Base-by-base conservation (phyloP, 2,113 vertebrate genomes). In the Rousettus leschenaultii region DNA sequence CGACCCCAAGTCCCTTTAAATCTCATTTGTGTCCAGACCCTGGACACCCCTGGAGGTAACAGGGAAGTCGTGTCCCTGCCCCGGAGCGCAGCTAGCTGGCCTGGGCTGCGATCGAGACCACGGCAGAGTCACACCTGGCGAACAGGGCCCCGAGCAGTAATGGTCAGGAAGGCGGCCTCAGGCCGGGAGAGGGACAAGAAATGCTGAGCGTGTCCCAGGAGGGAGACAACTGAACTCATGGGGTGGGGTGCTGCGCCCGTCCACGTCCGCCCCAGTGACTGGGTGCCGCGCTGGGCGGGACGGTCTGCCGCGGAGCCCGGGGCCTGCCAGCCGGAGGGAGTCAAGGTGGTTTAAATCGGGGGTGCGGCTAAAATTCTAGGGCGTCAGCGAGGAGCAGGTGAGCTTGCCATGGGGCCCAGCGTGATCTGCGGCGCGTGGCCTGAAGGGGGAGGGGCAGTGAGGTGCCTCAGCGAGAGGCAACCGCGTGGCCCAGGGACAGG, bases 391-490 rank as follows among this genome's bases (percentile, higher is more conserved):
- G 30, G 24, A 35, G 33, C 14, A 48, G 22, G 43, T 2, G 26
- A 6, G 30, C 86, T 19, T 7, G 35, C 12, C 4, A 13, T 12
- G 0, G 57, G 19, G 35, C 10, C 13, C 51, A 3, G 16, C 22
- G 33, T 18, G 10, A 15, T 18, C 7, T 7, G 48, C 28, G 21
- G 1, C 43, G 3, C 6, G 22, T 19, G 33, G 65, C 55, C 57
- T 2, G n/a, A 68, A 59, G 57, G 13, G 15, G 63, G 53, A 28
- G 63, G 35, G 45, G 7, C 0, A 0, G 15, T 3, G 7, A 75
- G 66, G 24, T 51, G 24, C 59, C 35, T 18, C 26, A 40, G 24
- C 0, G 0, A 19, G 22, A 53, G 40, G 22, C 10, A 22, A 43
- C 1, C 3, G 12, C 55, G 5, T 3, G 18, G 38, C 19, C 4